Evolutionary conservation across 2,797 vertebrate species (phyloP).

Genomic region (Takifugu rubripes): DNA sequence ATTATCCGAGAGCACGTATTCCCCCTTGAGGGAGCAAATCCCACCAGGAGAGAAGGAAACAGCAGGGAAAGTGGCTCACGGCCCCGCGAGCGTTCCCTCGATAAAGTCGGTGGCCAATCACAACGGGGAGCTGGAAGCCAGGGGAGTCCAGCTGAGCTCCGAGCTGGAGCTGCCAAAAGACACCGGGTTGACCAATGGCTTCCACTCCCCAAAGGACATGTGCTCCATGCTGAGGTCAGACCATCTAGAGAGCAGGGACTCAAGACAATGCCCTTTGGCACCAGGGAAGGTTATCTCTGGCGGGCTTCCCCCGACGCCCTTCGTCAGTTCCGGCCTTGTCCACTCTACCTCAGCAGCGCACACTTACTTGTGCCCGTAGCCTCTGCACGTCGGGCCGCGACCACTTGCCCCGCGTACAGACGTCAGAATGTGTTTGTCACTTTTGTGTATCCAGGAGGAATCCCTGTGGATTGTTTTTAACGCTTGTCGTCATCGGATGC

Average conservation of each 20-base stretch:
- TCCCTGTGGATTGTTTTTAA: constrained; percentile 54
- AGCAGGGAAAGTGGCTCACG: constrained; percentile 44
- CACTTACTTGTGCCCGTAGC: constrained; percentile 74
- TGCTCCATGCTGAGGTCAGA: constrained; percentile 53
- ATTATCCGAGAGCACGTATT: constrained; percentile 51
- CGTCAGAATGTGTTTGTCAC: constrained; percentile 34
- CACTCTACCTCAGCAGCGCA: constrained; percentile 77
- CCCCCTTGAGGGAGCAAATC: constrained; percentile 40
- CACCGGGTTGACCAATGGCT: constrained; percentile 79
- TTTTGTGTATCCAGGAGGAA: constrained; percentile 38
- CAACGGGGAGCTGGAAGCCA: constrained; percentile 53
- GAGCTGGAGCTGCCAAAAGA: constrained; percentile 48
- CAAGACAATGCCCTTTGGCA: constrained; percentile 62
- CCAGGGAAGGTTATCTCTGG: constrained; percentile 64
- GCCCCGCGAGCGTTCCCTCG: constrained; percentile 53
- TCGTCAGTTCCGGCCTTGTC: constrained; percentile 72
- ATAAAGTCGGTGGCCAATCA: constrained; percentile 58
- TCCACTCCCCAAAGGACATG: constrained; percentile 71
- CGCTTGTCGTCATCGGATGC: constrained; percentile 56
- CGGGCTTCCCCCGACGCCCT: constrained; percentile 64
- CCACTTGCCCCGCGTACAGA: constrained; percentile 26
- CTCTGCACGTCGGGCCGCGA: constrained; percentile 34
- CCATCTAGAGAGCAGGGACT: constrained; percentile 72
- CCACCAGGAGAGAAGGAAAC: constrained; percentile 32
- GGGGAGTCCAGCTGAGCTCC: constrained; percentile 27